Percentiles rank a stretch among this genome's conserved stretches.
phyloP scores from a whole-genome alignment of 1,140 invertebrate genomes.

The Venustaconcha ellipsiformis region DNA sequence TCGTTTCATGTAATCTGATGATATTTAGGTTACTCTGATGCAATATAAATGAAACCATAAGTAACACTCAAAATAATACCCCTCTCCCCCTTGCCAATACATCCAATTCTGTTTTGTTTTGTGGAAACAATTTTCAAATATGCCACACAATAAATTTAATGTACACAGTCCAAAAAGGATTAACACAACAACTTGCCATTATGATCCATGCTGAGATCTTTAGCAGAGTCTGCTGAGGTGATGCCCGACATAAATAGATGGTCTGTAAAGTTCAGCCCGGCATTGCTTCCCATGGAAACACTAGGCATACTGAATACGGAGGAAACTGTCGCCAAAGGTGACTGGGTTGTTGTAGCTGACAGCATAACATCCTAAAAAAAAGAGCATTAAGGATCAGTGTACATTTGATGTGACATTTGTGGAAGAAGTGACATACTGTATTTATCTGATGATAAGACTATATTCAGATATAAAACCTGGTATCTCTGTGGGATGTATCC shows the following conservation, averaged over 20 bases:
- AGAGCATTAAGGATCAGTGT: constrained; percentile 1
- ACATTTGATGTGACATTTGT: too few species aligned
- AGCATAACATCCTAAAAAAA: constrained; percentile 68
- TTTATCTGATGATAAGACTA: too few species aligned
- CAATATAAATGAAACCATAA: too few species aligned
- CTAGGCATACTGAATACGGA: constrained; percentile 65
- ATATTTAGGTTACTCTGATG: too few species aligned
- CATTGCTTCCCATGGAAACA: constrained; percentile 48
- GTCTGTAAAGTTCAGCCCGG: constrained; percentile 47
- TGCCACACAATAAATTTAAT: neutral
- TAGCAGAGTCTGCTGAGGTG: constrained; percentile 43
- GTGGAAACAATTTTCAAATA: too few species aligned
- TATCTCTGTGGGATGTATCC: too few species aligned
- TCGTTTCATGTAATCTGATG: too few species aligned
- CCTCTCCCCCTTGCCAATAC: too few species aligned
- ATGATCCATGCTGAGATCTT: constrained; percentile 40
- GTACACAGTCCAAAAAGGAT: neutral
- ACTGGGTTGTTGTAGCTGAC: constrained; percentile 64
- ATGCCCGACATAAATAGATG: constrained; percentile 63
- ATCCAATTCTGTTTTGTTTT: too few species aligned
- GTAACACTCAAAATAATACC: too few species aligned
- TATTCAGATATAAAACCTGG: too few species aligned
- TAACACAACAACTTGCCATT: constrained; percentile 32
- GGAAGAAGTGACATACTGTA: too few species aligned
- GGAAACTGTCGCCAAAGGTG: constrained; percentile 62